These are phyloP conservation scores for Halcyon malimbica DNA, from an alignment of 2,113 vertebrate genomes.

Conservation along the genomic window DNA sequence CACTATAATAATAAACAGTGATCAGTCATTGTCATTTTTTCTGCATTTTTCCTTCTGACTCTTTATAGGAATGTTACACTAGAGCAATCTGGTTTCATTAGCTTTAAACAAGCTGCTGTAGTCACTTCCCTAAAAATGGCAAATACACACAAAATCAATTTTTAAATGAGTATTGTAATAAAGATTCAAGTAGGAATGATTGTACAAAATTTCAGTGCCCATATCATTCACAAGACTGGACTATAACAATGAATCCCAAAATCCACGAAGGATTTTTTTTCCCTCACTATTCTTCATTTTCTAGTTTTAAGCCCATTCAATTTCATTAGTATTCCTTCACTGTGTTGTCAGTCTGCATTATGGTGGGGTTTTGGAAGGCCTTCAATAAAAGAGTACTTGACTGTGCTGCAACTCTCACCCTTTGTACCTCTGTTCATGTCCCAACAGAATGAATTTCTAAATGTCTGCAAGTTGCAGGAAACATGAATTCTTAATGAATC, in stretches of 20 bases:
- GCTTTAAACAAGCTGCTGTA: neutral
- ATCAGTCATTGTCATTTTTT: neutral
- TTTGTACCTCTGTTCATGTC: constrained; percentile 16
- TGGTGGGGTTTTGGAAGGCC: neutral
- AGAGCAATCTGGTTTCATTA: neutral
- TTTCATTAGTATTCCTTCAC: constrained; percentile 46
- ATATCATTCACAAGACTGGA: neutral
- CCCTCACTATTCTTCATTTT: neutral
- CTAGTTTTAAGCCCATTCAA: neutral
- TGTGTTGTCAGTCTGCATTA: constrained; percentile 35
- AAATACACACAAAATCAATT: neutral
- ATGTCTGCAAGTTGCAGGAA: constrained; percentile 28
- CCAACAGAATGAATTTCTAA: constrained; percentile 40
- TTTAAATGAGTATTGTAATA: neutral
- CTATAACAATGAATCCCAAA: neutral
- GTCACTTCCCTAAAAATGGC: neutral
- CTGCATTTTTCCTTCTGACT: neutral
- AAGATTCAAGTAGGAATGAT: neutral
- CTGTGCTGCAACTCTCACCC: neutral
- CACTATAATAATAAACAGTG: neutral
- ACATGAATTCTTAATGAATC: constrained; percentile 33
- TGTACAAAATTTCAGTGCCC: neutral
- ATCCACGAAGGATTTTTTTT: neutral
- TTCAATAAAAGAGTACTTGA: constrained; percentile 39
- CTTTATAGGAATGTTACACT: neutral